A percentile compares a stretch with the other conserved stretches of the same genome.
Evolutionary conservation across 2,888 invertebrate species (phyloP).

Genomic region (Morpho helenor): DNA sequence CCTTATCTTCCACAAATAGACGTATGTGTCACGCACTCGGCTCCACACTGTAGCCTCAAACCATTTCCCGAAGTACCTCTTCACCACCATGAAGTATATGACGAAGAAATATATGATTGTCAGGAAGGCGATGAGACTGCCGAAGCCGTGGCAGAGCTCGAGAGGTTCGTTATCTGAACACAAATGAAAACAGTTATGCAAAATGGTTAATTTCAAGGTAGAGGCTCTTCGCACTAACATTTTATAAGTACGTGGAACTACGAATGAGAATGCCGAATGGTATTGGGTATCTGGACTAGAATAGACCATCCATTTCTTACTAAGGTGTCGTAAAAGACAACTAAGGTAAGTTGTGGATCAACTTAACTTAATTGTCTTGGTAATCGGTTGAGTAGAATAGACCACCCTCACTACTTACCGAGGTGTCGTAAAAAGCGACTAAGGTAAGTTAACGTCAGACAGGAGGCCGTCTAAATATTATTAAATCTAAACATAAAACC

Average conservation of each 20-base stretch:
- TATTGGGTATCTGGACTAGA: background rate
- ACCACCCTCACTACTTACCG: no score
- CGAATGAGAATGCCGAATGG: background rate
- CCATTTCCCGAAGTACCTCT: conserved; percentile 71
- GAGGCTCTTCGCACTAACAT: background rate
- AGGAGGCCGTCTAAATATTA: no score
- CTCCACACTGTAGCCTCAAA: conserved; percentile 54
- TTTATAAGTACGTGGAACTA: background rate
- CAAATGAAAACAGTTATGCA: background rate
- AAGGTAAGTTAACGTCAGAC: no score
- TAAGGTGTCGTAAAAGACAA: background rate
- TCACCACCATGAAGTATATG: conserved; percentile 81
- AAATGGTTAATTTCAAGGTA: background rate
- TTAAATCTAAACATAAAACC: no score
- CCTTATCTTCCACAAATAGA: conserved; percentile 44
- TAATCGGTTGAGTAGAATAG: no score
- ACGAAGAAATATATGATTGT: conserved; percentile 80
- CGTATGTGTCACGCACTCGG: conserved; percentile 35
- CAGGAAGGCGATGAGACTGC: conserved; percentile 83
- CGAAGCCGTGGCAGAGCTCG: conserved; percentile 83
- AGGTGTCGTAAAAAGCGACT: no score
- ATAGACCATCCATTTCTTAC: background rate
- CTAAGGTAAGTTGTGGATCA: background rate
- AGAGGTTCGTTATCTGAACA: conserved; percentile 47
- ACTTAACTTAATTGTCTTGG: background rate